Evolutionary conservation across 2,113 vertebrate genomes (phyloP), one percentile per base, ranked within the genome.

Genomic region (Orthonyx spaldingii): DNA sequence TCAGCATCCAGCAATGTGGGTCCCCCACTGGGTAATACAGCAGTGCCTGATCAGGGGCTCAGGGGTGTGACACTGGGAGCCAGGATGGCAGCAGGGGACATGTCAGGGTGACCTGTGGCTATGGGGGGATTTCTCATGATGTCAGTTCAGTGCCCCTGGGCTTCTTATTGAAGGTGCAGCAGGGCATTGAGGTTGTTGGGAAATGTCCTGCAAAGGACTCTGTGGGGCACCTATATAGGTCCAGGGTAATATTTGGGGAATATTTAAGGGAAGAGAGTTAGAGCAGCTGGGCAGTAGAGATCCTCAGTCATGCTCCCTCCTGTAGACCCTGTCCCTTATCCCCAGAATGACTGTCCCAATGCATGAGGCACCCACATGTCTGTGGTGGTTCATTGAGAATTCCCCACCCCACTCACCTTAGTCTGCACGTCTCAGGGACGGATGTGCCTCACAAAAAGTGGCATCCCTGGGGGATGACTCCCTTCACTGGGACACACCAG

Each of bases 391-490:
- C 32, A 23, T 4, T 44, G 37, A 18, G 18, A 9, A 14, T 76
- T 90, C 18, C 13, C 13, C 16, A 65, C 10, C 13, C n/a, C 3
- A 1, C 17, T 61, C 30, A 3, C 26, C 33, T 75, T 75, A 3
- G 26, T 46, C 22, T 7, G 5, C 46, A 21, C 18, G 26, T 41
- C 27, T 52, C 1, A 2, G 46, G n/a, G 14, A 63, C 41, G 66
- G 65, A 49, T 0, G 0, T 63, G 32, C n/a, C 8, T 32, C 32
- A 16, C 23, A 3, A 12, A 1, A 32, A 59, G 32, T 44, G 74
- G 24, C 49, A 23, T 55, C 79, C 26, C 37, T 70, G 33, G 32
- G 32, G 16, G 19, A 3, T 56, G 41, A 16, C 4, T 53, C 28
- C 52, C 13, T 60, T 79, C 2, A 1, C 20, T 52, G 60, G 12